Conservation (phyloP, 2,113 vertebrate species). For the Hypanus sabinus region DNA sequence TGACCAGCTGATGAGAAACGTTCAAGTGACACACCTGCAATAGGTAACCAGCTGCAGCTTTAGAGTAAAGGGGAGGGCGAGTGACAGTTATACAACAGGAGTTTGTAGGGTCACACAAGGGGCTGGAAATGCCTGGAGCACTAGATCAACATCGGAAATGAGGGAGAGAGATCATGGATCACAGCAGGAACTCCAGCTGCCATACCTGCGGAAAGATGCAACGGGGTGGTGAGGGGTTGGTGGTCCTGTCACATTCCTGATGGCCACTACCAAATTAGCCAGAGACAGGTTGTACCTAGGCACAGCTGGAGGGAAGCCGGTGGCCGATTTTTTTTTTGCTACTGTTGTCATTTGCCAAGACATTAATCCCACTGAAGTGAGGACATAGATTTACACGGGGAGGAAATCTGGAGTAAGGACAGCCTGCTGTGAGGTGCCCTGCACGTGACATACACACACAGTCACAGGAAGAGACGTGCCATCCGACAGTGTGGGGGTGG, state of each 20-base stretch:
- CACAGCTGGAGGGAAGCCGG: neutral
- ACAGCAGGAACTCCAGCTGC: neutral
- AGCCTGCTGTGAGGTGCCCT: neutral
- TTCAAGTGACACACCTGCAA: neutral
- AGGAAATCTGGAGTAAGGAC: neutral
- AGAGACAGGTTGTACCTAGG: neutral
- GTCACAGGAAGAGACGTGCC: neutral
- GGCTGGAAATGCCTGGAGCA: too few species aligned
- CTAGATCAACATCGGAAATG: too few species aligned
- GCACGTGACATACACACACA: neutral
- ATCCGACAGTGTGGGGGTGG: constrained; percentile 7
- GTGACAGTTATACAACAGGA: neutral
- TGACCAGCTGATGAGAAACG: neutral
- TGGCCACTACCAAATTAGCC: neutral
- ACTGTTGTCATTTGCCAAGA: neutral
- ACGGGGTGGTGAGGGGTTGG: too few species aligned
- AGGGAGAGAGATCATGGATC: neutral
- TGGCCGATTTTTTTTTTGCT: too few species aligned
- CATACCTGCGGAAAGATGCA: neutral
- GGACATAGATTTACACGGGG: neutral
- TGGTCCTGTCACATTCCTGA: too few species aligned
- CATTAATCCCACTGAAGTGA: neutral
- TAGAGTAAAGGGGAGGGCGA: neutral
- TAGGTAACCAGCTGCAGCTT: neutral
- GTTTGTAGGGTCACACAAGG: neutral